Evolutionary conservation across 2,888 invertebrate genomes (phyloP), one percentile per base, ranked within the genome.

Genomic region (Amphipoea lucens): DNA sequence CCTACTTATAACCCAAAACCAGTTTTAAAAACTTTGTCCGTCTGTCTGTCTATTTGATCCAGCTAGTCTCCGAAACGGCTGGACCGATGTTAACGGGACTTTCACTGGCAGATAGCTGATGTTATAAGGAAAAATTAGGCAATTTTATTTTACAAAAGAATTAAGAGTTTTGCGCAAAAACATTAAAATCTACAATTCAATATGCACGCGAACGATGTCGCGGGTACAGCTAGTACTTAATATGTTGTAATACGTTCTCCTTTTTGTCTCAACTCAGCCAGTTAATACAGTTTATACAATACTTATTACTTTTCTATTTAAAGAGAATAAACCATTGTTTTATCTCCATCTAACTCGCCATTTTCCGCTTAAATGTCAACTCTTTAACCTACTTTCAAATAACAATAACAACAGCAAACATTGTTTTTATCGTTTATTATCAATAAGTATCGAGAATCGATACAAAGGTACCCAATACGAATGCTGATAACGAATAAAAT

Each of bases 381-480:
- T 72, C 74, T 82, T 60, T 69, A 75, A 83, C 83, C 76, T 75
- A 75, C 40, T 83, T 85, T 75, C 11, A 65, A 75, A 68, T 42
- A 65, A 79, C 71, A 85, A 76, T 82, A 76, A 82, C 60, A 63
- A 48, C 54, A 68, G 20, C 51, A 69, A 78, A 20, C 63, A 74
- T 74, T 78, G 66, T 75, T 84, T 69, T 81, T 69, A 75, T 76
- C 75, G 45, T 67, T 68, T 74, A 66, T 74, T 73, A 74, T 66
- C 68, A 83, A 68, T 76, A 70, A 57, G 62, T 75, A 82, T 87
- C 65, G 70, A 82, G 11, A 76, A 83, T 71, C 78, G 66, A 74
- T 80, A 73, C 20, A 60, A 76, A 76, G 57, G 48, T 79, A 76
- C 62, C 51, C 66, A 79, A 23, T 81, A 78, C 65, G 74, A 78